A percentile compares a stretch with the other conserved stretches of the same genome.
Evolutionary conservation across 2,113 vertebrate species (phyloP).

Genomic region (Leptodactylus fuscus): DNA sequence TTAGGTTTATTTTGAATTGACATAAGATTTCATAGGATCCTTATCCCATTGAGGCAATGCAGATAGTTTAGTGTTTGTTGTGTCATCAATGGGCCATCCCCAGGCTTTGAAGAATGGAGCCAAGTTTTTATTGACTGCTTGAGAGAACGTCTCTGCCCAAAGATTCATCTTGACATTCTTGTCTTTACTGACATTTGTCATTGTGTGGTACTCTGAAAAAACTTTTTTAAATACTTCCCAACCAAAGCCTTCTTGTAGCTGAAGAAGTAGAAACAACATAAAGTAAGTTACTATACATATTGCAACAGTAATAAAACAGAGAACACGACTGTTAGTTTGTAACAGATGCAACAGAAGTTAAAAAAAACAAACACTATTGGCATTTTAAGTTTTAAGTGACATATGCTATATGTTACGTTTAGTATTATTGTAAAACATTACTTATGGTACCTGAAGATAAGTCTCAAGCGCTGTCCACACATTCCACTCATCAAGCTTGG

Average conservation of each 20-base stretch:
- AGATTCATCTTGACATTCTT: conserved; percentile 77
- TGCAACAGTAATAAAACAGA: background rate
- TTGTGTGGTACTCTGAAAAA: conserved; percentile 76
- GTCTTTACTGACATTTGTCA: conserved; percentile 66
- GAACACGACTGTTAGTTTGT: too few species aligned
- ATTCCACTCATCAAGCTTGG: conserved; percentile 64
- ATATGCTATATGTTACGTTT: too few species aligned
- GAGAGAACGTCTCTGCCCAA: conserved; percentile 78
- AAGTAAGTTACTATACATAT: background rate
- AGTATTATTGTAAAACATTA: background rate
- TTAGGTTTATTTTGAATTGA: background rate
- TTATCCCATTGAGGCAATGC: conserved; percentile 75
- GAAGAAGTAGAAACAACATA: background rate
- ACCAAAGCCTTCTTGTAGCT: conserved; percentile 82
- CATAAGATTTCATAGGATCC: conserved; percentile 74
- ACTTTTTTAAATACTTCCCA: conserved; percentile 79
- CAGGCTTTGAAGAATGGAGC: conserved; percentile 77
- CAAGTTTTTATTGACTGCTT: conserved; percentile 77
- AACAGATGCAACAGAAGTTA: too few species aligned
- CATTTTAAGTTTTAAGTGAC: background rate
- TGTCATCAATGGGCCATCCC: conserved; percentile 75
- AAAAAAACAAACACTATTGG: background rate
- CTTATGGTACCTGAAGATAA: conserved; percentile 74
- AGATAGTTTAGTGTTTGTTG: conserved; percentile 70
- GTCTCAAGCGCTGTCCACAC: conserved; percentile 77